Conservation (phyloP, 2,888 invertebrate genomes). For the Acanthoscelides obtectus region DNA sequence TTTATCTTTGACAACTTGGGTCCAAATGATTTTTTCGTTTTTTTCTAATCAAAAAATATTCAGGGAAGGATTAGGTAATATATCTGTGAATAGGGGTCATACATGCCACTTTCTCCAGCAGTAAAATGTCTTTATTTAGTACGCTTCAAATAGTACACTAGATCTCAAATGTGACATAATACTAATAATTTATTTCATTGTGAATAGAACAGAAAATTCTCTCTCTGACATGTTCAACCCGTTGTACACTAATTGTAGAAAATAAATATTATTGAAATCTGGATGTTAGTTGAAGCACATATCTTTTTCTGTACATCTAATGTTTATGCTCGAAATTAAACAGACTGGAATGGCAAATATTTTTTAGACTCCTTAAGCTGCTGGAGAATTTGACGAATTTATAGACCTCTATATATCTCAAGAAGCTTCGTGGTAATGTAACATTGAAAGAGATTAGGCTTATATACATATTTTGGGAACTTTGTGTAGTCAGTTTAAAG, state of each 20-base stretch:
- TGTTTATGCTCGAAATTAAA: too few species aligned
- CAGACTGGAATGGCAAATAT: too few species aligned
- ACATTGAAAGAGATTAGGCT: background rate
- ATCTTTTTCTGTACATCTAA: too few species aligned
- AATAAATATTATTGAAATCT: too few species aligned
- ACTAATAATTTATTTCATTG: too few species aligned
- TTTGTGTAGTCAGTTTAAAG: background rate
- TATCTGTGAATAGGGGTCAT: background rate
- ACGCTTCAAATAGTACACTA: too few species aligned
- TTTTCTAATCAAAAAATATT: background rate
- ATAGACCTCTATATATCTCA: background rate
- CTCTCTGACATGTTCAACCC: too few species aligned
- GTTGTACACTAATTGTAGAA: too few species aligned
- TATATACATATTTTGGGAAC: background rate
- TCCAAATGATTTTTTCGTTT: background rate
- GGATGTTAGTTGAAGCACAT: too few species aligned
- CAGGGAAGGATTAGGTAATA: background rate
- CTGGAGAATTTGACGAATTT: background rate
- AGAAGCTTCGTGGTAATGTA: background rate
- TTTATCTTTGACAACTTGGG: background rate
- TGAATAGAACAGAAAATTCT: too few species aligned
- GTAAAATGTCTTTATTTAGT: background rate
- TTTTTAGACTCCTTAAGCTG: too few species aligned
- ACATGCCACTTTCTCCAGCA: background rate
- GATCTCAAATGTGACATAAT: too few species aligned